Evolutionary conservation across 2,113 vertebrate species (phyloP), one percentile per base, ranked within the genome.

Genomic region (Perca flavescens): DNA sequence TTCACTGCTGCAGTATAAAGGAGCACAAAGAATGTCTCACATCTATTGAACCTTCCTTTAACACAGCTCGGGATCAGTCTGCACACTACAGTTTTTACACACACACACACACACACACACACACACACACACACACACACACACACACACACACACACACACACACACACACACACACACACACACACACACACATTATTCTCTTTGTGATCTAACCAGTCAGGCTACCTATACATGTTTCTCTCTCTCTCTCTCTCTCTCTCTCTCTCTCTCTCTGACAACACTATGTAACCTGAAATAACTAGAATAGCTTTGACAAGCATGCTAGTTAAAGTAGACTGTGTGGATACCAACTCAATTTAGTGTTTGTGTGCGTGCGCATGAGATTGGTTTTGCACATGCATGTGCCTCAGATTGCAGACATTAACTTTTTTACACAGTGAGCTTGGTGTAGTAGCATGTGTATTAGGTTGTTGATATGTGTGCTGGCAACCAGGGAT

Each of bases 201-300:
- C 61, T 36, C 21, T 50, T 61, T 80, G 70, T 88, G 63, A 87
- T 71, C 66, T 43, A 88, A 86, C 88, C 79, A 80, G 90, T 87
- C 81, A 76, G 58, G 57, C 53, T 71, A 77, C 85, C 83, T 83
- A 60, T 47, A 86, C 84, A 83, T 71, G 5, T 56, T 56, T 34
- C 34, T 34, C 34, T 34, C 34, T 34, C 34, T 34, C 34, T 34
- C 36, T 40, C 36, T 40, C 36, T 8, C 40, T 40, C 9, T 40
- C 40, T 40, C 40, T 40, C 40, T 74, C 14, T 53, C 64, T 49
- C 60, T 40, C 19, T 78, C 52, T 65, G 62, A 84, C 73, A 73
- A 47, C 53, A 85, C 16, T 12, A 53, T 80, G 69, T 52, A 19
- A 52, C 50, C 21, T 22, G 21, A 90, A 90, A 90, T 86, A 90